Evolutionary conservation across 2,797 vertebrate species (phyloP), one percentile per base, ranked within the genome.

Genomic region (Typhlichthys eigenmanni): DNA sequence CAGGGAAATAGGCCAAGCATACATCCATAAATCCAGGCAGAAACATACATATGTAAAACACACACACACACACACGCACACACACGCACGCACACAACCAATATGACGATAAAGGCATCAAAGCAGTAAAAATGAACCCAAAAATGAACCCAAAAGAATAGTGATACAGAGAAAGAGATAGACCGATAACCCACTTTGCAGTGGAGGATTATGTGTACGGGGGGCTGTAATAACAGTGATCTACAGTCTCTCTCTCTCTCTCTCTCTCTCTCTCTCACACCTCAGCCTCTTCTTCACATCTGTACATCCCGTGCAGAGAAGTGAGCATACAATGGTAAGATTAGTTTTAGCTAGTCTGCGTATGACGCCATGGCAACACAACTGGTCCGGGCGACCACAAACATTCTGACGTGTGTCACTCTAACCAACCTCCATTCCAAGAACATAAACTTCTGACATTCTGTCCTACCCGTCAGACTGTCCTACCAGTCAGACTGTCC

Each of bases 1-100:
- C 54, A 64, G 55, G 64, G 68, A 69, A 13, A 45, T 54, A 73
- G 75, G 64, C 54, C 64, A 67, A 47, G 68, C 57, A 24, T 7
- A 34, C 34, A 7, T 7, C 34, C 4, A 34, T 34, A 34, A 34
- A 34, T 34, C 34, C 34, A 34, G 7, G 34, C 34, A 34, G 32
- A 7, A 34, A 34, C 34, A 34, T 34, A 34, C 34, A 34, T 34
- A 34, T 34, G 34, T 7, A 34, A 34, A 34, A 55, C 19, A 29
- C 46, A 60, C 38, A 68, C 34, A 69, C 24, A 70, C 49, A 65
- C 58, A 73, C 48, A 58, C 47, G 50, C 5, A 47, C 34, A 47
- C 38, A 47, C 57, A 1, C 43, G 46, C 14, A 57, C 19, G 63
- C 54, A 71, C 63, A 58, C 54, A 47, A 48, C 55, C 32, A 32